Evolutionary conservation across 2,113 vertebrate species (phyloP), one percentile per base, ranked within the genome.

Genomic region (Microcebus murinus): DNA sequence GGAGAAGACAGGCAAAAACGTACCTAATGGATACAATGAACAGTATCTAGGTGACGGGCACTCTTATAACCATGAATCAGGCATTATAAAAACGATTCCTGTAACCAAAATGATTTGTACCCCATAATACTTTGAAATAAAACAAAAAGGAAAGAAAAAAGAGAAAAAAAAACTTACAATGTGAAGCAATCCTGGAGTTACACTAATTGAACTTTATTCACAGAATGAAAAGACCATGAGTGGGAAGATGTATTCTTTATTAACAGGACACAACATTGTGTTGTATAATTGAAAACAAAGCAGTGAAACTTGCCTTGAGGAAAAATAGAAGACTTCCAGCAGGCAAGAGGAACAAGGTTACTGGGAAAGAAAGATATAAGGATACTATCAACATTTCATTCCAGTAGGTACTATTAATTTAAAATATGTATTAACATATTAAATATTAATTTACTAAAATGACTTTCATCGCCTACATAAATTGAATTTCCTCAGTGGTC

Each of bases 381-480:
- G 15, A 87, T 91, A 57, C 45, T 25, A 81, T 67, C 45, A 87
- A n/a, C 70, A 36, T 83, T 71, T 87, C 39, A 63, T 59, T 91
- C 21, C 34, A 91, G 79, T 68, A 50, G 21, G 36, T 74, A 31
- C 31, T 45, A 71, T 50, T 97, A 71, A 94, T 96, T 96, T 93
- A 87, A 93, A 90, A 95, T 92, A 67, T 52, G 12, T 77, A 95
- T 94, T 87, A 92, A 96, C 63, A 88, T 34, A 95, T n/a, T 21
- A 97, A 91, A 94, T 71, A 94, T 1, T 8, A 97, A 96, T 95
- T 70, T 68, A 14, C n/a, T 70, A 48, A 92, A 93, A 82, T 76
- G 67, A 36, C 17, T 97, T 90, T 63, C 52, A 85, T 71, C 61
- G 2, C 55, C 77, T 45, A 13, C 0, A 68, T 90, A 2, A 17